Percentiles rank a stretch among this genome's conserved stretches.
Evolutionary conservation across 2,797 vertebrate genomes (phyloP).

Genomic region (Allobates femoralis): DNA sequence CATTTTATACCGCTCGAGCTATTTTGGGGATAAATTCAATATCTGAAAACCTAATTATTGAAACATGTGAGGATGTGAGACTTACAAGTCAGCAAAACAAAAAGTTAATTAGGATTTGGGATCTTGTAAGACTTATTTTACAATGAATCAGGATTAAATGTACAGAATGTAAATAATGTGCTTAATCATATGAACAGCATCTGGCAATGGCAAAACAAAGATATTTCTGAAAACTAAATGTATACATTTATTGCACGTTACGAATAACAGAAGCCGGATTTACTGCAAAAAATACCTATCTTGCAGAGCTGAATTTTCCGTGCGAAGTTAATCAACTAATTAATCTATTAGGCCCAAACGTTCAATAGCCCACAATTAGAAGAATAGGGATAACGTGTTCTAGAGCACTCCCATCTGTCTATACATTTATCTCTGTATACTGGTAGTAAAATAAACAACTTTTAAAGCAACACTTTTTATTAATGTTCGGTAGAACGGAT

Average conservation of each 20-base stretch:
- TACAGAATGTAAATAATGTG: conserved; percentile 10
- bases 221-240: neutral
- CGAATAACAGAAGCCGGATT: neutral
- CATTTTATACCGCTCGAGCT: conserved; percentile 1
- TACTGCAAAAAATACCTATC: neutral
- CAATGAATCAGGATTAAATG: conserved; percentile 4
- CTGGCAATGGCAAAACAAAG: neutral
- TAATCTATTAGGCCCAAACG: neutral
- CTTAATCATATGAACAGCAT: neutral
- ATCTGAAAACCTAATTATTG: conserved; percentile 31
- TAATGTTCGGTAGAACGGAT: neutral
- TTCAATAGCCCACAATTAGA: neutral
- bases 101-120: conserved; percentile 16
- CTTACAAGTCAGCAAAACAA: conserved; percentile 12
- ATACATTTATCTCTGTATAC: neutral
- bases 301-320: neutral
- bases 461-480: neutral
- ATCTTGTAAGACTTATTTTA: neutral
- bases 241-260: neutral
- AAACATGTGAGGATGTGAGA: conserved; percentile 16
- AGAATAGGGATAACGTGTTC: neutral
- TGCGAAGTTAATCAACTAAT: neutral
- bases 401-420: neutral
- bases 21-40: conserved; percentile 9
- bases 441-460: neutral